Evolutionary conservation across 1,140 invertebrate species (phyloP).

Genomic region (Sycophila sp.): DNA sequence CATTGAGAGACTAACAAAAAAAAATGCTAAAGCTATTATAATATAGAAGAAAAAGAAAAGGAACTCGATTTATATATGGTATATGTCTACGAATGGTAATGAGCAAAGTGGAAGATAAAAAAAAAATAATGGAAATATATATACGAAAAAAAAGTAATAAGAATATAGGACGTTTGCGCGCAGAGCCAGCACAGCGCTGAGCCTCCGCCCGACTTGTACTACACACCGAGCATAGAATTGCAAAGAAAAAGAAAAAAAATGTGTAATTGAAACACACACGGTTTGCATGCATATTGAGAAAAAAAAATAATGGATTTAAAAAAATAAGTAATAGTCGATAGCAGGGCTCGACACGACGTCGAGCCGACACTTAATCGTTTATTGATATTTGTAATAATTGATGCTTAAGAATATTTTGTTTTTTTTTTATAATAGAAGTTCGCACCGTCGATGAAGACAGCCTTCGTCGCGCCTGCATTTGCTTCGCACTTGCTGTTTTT

Average conservation of each 20-base stretch:
- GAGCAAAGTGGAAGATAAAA: conserved; percentile 33
- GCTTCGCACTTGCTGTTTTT: conserved; percentile 51
- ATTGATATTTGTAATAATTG: conserved; percentile 47
- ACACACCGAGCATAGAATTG: conserved; percentile 30
- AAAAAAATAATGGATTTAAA: conserved; percentile 46
- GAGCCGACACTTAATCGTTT: conserved; percentile 48
- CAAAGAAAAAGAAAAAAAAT: conserved; percentile 30
- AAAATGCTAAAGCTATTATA: conserved; percentile 31
- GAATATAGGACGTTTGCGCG: conserved; percentile 39
- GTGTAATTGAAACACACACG: conserved; percentile 41
- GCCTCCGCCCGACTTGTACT: conserved; percentile 22
- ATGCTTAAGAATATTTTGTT: conserved; percentile 47
- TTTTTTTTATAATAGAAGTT: conserved; percentile 50
- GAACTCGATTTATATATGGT: conserved; percentile 40
- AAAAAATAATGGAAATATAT: conserved; percentile 1
- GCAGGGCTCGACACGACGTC: conserved; percentile 51
- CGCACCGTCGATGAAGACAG: conserved; percentile 53
- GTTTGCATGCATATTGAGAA: conserved; percentile 47
- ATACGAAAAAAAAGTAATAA: conserved; percentile 34
- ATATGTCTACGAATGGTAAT: conserved; percentile 42
- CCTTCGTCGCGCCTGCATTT: conserved; percentile 53
- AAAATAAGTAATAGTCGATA: conserved; percentile 43
- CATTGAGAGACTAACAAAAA: conserved; percentile 10
- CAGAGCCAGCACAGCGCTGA: conserved; percentile 38
- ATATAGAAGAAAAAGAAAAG: conserved; percentile 29